These are phyloP conservation scores for Belonocnema kinseyi DNA, from an alignment of 1,140 invertebrate genomes.

Conservation along the genomic window DNA sequence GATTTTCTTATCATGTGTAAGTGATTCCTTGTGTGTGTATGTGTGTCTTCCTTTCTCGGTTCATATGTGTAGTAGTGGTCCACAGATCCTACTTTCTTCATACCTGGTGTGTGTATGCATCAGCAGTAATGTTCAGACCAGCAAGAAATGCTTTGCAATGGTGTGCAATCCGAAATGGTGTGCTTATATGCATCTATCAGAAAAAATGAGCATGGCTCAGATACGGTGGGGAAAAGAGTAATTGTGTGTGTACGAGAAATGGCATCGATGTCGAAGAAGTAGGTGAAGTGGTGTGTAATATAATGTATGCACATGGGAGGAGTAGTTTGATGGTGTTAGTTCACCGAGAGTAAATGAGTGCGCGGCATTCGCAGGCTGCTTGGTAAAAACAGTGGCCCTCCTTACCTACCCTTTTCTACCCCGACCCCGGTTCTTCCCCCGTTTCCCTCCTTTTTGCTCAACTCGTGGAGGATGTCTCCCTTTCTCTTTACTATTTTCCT, in stretches of 20 bases:
- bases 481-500: slow-evolving; percentile 36
- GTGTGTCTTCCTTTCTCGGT: too few species aligned
- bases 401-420: slow-evolving; percentile 55
- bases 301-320: slow-evolving; percentile 14
- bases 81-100: too few species aligned
- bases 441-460: slow-evolving; percentile 29
- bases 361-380: slow-evolving; percentile 55
- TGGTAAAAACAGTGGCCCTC: slow-evolving; percentile 66
- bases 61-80: too few species aligned
- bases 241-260: slow-evolving; percentile 3
- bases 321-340: slow-evolving; percentile 51
- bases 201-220: too few species aligned
- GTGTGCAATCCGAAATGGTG: too few species aligned
- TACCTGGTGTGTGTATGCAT: too few species aligned
- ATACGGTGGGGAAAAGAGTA: not conserved
- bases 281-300: not conserved
- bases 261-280: slow-evolving; percentile 17
- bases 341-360: slow-evolving; percentile 63
- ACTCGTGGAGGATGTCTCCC: slow-evolving; percentile 17
- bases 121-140: too few species aligned
- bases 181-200: too few species aligned
- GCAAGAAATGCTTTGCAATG: too few species aligned
- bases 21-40: not conserved
- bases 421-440: slow-evolving; percentile 40
- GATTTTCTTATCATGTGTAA: not conserved